phyloP scores from a whole-genome alignment of 2,113 vertebrate species.

The Podocnemis expansa region DNA sequence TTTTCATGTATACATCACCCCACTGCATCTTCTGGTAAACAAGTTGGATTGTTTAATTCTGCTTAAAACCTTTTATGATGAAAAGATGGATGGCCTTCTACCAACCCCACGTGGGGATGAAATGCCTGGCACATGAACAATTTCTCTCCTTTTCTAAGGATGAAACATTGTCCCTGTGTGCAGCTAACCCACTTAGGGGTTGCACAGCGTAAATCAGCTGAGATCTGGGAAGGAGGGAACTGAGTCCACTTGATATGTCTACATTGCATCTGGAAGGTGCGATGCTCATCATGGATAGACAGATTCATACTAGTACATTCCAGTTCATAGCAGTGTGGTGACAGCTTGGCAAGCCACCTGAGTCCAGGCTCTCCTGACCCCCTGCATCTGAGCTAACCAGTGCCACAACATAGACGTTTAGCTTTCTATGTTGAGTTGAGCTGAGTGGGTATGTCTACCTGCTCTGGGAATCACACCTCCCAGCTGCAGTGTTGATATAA shows the following conservation, averaged over 20 bases:
- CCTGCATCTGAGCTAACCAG: not conserved
- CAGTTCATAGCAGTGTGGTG: not conserved
- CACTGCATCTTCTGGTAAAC: not conserved
- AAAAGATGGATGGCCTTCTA: not conserved
- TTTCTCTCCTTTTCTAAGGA: not conserved
- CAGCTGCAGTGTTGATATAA: not conserved
- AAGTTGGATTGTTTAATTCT: not conserved
- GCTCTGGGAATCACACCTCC: not conserved
- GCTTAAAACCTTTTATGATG: not conserved
- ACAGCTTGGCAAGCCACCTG: not conserved
- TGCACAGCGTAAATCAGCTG: not conserved
- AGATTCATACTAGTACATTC: not conserved
- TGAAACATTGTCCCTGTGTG: fast-evolving
- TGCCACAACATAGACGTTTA: not conserved
- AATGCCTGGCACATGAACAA: not conserved
- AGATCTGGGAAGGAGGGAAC: not conserved
- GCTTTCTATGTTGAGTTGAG: not conserved
- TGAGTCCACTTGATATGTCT: not conserved
- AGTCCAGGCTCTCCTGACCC: not conserved
- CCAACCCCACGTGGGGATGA: not conserved
- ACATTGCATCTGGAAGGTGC: not conserved
- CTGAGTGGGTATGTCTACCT: not conserved
- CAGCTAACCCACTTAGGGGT: not conserved
- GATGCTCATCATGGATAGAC: not conserved
- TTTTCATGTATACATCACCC: not conserved